phyloP scores from a whole-genome alignment of 2,888 invertebrate genomes.

The Magallana nippona region DNA sequence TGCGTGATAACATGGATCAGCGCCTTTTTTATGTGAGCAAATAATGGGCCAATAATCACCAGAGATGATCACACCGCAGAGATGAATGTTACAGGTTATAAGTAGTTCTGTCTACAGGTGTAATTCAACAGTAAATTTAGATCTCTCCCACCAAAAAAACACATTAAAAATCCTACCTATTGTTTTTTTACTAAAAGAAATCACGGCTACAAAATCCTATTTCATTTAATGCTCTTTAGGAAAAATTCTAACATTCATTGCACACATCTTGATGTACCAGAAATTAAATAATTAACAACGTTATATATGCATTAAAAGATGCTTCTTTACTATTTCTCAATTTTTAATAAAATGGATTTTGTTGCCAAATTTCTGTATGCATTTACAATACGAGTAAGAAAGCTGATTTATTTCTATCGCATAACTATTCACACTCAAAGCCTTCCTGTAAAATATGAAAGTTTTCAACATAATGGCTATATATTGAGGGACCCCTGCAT shows the following conservation, averaged over 20 bases:
- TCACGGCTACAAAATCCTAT: too few relatives aligned
- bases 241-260: too few relatives aligned
- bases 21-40: neutral
- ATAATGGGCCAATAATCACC: conserved; percentile 3
- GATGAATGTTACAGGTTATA: too few relatives aligned
- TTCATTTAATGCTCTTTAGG: too few relatives aligned
- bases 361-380: neutral
- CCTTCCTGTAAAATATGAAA: neutral
- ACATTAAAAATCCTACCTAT: too few relatives aligned
- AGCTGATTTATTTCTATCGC: neutral
- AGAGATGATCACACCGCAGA: neutral
- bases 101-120: too few relatives aligned
- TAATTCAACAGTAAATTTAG: too few relatives aligned
- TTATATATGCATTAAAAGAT: neutral
- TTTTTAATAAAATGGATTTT: neutral
- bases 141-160: too few relatives aligned
- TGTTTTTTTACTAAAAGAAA: too few relatives aligned
- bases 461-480: neutral
- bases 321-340: too few relatives aligned
- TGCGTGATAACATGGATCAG: neutral
- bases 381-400: neutral
- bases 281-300: too few relatives aligned
- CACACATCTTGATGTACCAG: too few relatives aligned
- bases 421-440: neutral
- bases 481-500: neutral